Evolutionary conservation across 64 coral and sea anemone species (phyloP), one percentile per base, ranked within the genome.

Genomic region (Anthopleura sola): DNA sequence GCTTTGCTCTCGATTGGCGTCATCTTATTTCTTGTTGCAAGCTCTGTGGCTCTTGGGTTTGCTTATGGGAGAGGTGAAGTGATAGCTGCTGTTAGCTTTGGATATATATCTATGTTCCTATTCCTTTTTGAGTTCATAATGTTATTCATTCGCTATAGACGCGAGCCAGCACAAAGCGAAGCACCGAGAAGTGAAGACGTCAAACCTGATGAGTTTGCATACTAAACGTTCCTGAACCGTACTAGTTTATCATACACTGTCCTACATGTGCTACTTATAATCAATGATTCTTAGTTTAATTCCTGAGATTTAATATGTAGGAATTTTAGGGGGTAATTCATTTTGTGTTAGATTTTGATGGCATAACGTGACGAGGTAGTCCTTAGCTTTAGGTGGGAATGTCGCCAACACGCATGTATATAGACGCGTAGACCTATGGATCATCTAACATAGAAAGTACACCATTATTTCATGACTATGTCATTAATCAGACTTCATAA

Each of bases 31-130:
- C 82, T 83, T 36, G 19, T 83, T 34, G 48, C 82, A 19, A 1
- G 51, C 11, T 83, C 82, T 24, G 82, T 83, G 50, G 82, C 36
- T 60, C 50, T 83, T 56, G 82, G 49, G 17, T 83, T 36, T 51
- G 82, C 82, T 19, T 83, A 34, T 83, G 6, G 32, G 23, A 56
- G 34, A 36, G 24, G 19, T 60, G 3, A 1, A 17, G 32, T 83
- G 4, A 56, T 56, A 60, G 82, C 82, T 83, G 82, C 82, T 4
- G 50, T 2, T 31, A 49, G 37, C 23, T 83, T 54, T 83, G 82
- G 82, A 24, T 83, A 83, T 36, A 83, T 83, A 47, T 28, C 82
- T 37, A 83, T 83, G 82, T 50, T 83, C 21, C 47, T 83, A 19
- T 83, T 83, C 51, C 46, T 55, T 20, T 13, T 54, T 8, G 82